phyloP scores from a whole-genome alignment of 2,888 invertebrate species.

The Chrysina gloriosa region DNA sequence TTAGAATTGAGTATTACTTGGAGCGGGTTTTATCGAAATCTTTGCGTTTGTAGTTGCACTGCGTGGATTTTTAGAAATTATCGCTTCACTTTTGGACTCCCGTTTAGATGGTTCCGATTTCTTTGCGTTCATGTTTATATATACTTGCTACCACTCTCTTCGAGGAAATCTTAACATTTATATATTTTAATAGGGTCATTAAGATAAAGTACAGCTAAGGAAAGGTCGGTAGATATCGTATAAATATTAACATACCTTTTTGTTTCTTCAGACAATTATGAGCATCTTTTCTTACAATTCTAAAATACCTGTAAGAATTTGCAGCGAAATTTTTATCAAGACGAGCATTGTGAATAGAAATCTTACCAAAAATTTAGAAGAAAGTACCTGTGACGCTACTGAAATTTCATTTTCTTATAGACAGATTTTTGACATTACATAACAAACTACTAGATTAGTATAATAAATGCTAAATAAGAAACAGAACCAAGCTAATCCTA shows the following conservation, averaged over 20 bases:
- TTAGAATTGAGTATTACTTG: constrained; percentile 30
- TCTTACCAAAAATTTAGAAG: constrained; percentile 20
- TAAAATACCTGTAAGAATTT: constrained; percentile 3
- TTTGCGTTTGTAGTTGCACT: not conserved
- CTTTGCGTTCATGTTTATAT: not conserved
- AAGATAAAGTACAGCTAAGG: not conserved
- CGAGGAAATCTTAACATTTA: no score
- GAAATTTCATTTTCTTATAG: constrained; percentile 14
- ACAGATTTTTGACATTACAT: not conserved
- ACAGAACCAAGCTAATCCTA: no score
- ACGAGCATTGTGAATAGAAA: no score
- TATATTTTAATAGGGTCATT: no score
- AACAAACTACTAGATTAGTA: not conserved
- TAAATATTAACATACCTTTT: not conserved
- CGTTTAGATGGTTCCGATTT: not conserved
- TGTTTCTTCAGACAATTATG: not conserved
- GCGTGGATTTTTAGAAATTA: not conserved
- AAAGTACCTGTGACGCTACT: not conserved
- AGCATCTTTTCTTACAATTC: constrained; percentile 11
- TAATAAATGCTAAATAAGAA: no score
- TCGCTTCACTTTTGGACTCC: not conserved
- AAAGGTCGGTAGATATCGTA: not conserved
- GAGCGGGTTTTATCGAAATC: not conserved
- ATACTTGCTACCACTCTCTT: not conserved
- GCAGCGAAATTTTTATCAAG: not conserved